These are phyloP conservation scores for Bacillus rossius DNA, from an alignment of 1,140 invertebrate genomes.

Conservation along the genomic window DNA sequence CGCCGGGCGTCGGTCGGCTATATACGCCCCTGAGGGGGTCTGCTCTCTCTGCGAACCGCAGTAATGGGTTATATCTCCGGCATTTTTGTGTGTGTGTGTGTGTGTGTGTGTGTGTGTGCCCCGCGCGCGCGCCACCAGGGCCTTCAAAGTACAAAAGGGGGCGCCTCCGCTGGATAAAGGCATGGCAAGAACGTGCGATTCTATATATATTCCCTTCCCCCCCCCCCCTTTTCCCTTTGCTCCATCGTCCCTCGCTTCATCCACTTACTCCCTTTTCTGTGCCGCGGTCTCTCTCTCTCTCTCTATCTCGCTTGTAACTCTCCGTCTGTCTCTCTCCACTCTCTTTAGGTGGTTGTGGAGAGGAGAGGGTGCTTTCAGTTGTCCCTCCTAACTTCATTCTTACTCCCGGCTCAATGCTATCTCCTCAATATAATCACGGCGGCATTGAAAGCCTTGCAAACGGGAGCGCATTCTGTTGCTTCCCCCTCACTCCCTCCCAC, in stretches of 20 bases:
- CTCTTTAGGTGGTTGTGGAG: too few species aligned
- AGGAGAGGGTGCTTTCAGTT: neutral
- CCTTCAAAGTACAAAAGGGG: constrained; percentile 17
- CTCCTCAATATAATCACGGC: constrained; percentile 21
- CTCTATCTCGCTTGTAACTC: neutral
- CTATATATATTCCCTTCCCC: constrained; percentile 1
- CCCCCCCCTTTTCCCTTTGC: neutral
- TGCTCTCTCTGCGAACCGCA: constrained; percentile 5
- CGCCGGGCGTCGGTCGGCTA: constrained; percentile 10
- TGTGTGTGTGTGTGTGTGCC: too few species aligned
- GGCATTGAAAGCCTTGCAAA: constrained; percentile 16
- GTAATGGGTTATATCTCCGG: constrained; percentile 21
- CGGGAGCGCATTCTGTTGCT: neutral
- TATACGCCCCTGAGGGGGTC: constrained; percentile 16
- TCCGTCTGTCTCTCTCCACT: neutral
- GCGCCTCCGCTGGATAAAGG: constrained; percentile 13
- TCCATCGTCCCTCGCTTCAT: neutral
- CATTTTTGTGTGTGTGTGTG: constrained; percentile 20
- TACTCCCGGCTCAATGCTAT: constrained; percentile 18
- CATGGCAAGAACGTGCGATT: constrained; percentile 6
- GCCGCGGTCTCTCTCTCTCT: constrained; percentile 2
- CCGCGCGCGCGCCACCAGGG: too few species aligned
- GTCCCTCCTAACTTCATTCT: constrained; percentile 18
- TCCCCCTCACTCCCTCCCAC: neutral
- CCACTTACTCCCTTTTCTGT: neutral